Percentiles rank a stretch among this genome's conserved stretches.
phyloP scores from a whole-genome alignment of 2,113 vertebrate genomes.

The Tachuris rubrigastra region DNA sequence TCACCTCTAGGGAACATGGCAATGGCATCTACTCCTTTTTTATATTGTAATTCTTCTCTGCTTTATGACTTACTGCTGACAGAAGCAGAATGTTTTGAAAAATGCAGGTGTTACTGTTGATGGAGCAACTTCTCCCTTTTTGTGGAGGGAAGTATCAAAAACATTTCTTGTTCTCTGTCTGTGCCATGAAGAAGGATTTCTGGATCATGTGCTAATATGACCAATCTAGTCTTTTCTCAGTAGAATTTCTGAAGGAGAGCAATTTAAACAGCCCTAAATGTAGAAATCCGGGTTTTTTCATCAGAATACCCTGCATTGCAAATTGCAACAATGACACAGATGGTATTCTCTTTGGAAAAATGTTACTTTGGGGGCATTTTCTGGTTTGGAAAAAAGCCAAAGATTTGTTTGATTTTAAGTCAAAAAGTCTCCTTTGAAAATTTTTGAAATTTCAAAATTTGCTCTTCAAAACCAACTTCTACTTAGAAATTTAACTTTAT shows the following conservation, averaged over 20 bases:
- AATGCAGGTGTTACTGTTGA: background rate
- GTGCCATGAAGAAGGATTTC: background rate
- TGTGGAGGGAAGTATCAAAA: background rate
- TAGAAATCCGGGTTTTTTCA: background rate
- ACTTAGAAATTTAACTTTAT: background rate
- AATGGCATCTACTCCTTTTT: background rate
- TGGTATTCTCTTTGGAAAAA: background rate
- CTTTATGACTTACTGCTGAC: background rate
- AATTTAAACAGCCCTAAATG: background rate
- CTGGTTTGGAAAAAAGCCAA: background rate
- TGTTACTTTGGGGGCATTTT: background rate
- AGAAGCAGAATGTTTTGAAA: background rate
- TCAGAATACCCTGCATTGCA: background rate
- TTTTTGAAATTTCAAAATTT: background rate
- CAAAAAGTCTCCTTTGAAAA: background rate
- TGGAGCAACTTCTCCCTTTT: background rate
- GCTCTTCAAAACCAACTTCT: background rate
- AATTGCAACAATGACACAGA: background rate
- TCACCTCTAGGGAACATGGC: constrained; percentile 57
- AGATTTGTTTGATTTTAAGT: background rate
- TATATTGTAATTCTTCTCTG: constrained; percentile 29
- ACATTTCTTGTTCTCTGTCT: background rate
- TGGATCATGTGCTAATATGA: background rate
- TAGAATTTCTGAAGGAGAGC: background rate
- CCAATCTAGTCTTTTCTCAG: background rate